Evolutionary conservation across 2,113 vertebrate species (phyloP), one percentile per base, ranked within the genome.

Genomic region (Delphinapterus leucas): DNA sequence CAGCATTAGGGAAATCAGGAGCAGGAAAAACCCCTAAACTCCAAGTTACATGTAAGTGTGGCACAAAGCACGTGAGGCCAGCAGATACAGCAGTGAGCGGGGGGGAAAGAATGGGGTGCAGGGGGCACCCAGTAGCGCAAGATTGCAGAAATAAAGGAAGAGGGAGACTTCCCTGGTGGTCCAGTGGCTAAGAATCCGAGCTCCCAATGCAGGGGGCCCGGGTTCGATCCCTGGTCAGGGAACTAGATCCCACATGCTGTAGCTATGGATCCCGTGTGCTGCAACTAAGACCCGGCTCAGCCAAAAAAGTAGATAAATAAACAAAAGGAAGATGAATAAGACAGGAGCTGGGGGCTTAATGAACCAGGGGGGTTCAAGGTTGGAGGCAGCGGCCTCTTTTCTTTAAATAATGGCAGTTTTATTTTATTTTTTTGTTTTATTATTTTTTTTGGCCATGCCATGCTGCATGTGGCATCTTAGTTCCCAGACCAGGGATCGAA

Each of bases 21-120:
- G 53, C 28, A 44, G 10, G 67, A 38, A 36, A 90, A 71, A 33
- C 38, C 6, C 61, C 33, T 71, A 6, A 70, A 61, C 21, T 41
- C 53, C 79, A 67, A 31, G 53, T 26, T 31, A 20, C 49, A 4
- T 0, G 65, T 18, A 9, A 65, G 31, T 14, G 58, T 44, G 31
- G 33, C 33, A 31, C 53, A 14, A 67, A 58, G 47, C 47, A 55
- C 53, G 21, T 4, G 68, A 21, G 18, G 21, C 41, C 44, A 12
- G 60, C 60, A 83, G 90, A 3, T 5, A 14, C 0, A 28, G 38
- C 38, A 3, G 53, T 5, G 49, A 20, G 13, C 8, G 8, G 49
- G 20, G 0, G 8, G 14, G 38, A 0, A 4, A 23, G 53, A 65
- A 12, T 0, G 0, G 70, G 18, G 33, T 0, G 5, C 13, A 10